Conservation (phyloP, 2,888 invertebrate species). For the Andrena flavipes region DNA sequence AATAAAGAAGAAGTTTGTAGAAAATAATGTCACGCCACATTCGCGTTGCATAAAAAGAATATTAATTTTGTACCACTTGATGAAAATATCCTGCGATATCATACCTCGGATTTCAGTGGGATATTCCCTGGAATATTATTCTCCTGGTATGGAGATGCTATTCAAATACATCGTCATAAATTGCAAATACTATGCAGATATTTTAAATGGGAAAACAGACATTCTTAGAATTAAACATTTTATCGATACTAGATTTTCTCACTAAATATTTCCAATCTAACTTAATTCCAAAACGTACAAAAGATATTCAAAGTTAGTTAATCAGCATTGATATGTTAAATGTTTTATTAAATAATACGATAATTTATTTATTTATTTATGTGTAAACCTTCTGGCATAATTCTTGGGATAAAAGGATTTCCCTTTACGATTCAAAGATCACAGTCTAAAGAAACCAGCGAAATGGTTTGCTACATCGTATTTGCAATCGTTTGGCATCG, state of each 20-base stretch:
- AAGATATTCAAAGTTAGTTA: too few relatives aligned
- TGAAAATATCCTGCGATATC: background rate
- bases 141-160: background rate
- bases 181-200: background rate
- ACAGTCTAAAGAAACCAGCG: background rate
- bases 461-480: background rate
- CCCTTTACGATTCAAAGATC: background rate
- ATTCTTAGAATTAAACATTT: background rate
- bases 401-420: background rate
- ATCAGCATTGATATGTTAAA: too few relatives aligned
- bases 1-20: background rate
- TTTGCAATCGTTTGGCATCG: background rate
- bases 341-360: too few relatives aligned
- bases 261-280: background rate
- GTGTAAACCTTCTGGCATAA: too few relatives aligned
- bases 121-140: background rate
- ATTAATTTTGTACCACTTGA: background rate
- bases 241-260: background rate
- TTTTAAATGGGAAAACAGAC: background rate
- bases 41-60: background rate
- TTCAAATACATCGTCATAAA: conserved; percentile 1
- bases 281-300: too few relatives aligned
- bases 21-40: background rate
- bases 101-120: background rate
- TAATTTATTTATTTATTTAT: too few relatives aligned